phyloP scores from a whole-genome alignment of 2,797 vertebrate species.

The Heteromormyrus szaboi region DNA sequence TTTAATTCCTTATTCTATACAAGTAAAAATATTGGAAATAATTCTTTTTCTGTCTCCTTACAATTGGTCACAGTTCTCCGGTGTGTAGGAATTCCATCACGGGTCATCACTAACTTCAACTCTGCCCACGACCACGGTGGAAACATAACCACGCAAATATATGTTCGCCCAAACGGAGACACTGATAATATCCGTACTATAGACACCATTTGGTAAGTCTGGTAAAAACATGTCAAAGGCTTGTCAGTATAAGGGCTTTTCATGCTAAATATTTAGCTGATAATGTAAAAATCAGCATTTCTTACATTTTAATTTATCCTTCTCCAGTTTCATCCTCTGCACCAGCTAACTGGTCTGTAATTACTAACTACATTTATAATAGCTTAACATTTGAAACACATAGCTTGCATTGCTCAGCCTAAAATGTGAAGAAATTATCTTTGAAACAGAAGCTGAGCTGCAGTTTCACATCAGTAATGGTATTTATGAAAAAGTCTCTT shows the following conservation, averaged over 20 bases:
- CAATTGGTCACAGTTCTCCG: slow-evolving; percentile 67
- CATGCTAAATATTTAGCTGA: neutral
- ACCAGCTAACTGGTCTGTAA: neutral
- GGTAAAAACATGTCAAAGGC: neutral
- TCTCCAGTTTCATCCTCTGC: neutral
- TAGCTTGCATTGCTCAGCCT: neutral
- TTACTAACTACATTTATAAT: neutral
- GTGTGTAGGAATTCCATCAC: slow-evolving; percentile 76
- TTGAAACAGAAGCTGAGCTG: neutral
- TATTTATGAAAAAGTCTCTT: neutral
- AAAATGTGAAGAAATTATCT: neutral
- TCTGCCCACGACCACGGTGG: slow-evolving; percentile 87
- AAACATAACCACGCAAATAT: slow-evolving; percentile 71
- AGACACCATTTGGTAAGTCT: slow-evolving; percentile 81
- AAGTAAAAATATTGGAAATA: neutral
- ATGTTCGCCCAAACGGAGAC: slow-evolving; percentile 58
- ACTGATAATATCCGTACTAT: slow-evolving; percentile 59
- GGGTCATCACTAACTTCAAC: slow-evolving; percentile 76
- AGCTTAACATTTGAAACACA: neutral
- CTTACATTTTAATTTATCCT: neutral
- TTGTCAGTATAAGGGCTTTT: neutral
- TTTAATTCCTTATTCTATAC: neutral
- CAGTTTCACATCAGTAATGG: neutral
- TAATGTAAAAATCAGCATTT: neutral
- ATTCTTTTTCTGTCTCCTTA: neutral